Evolutionary conservation across 2,113 vertebrate genomes (phyloP), one percentile per base, ranked within the genome.

Genomic region (Eurystomus gularis): DNA sequence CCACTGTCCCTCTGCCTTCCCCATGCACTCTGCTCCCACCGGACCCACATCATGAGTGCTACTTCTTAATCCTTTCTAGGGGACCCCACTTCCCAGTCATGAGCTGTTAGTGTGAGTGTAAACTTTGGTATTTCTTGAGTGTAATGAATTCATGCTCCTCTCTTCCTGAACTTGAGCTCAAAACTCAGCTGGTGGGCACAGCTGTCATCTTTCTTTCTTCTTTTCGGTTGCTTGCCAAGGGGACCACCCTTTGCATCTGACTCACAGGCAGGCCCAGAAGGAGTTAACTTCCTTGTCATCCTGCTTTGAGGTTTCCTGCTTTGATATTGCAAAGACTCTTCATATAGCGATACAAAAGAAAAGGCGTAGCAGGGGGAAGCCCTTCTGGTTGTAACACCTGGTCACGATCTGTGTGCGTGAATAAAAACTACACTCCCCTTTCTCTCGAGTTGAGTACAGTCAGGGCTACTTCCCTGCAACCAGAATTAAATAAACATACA

Each of bases 271-370:
- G 73, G 49, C 65, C 76, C 66, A 82, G 58, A 93, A 96, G 72
- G 51, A 91, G 87, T 77, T 87, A 80, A 88, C 64, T 89, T 95
- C 85, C 80, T 96, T 81, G 68, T 58, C 95, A 92, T 70, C 46
- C 78, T 66, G 60, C 61, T 69, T 70, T 87, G 82, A 96, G 77
- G 82, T 90, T 96, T 97, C 87, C 88, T 95, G 90, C 85, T 48
- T 94, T 75, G 49, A 65, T 58, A 40, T 54, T 80, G 79, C 33
- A 28, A 42, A 92, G 25, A 12, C 39, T 71, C 20, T 89, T 94
- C 57, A 52, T 44, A 37, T 6, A 66, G 52, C 13, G 2, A 77
- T 3, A 17, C 49, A 88, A 78, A 95, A 82, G 18, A 86, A 86
- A 82, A 75, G 42, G 13, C 25, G 9, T 29, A 8, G n/a, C 20